Conservation (phyloP, 1,140 invertebrate genomes). For the Saccostrea glomerata region DNA sequence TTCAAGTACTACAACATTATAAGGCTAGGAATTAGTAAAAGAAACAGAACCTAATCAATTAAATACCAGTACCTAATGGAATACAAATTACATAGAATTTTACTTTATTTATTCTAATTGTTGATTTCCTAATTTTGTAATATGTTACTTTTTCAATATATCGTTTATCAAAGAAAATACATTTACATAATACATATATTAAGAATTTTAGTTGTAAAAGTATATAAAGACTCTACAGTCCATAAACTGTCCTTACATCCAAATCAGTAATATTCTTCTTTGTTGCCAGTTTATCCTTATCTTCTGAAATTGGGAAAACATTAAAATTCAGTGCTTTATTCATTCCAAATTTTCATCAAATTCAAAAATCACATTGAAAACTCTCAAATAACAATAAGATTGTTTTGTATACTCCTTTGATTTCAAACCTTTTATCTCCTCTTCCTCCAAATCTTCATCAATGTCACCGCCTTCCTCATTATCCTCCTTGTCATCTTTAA, state of each 20-base stretch:
- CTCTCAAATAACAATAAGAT: no score
- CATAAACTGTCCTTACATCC: slow-evolving; percentile 80
- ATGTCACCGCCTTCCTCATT: slow-evolving; percentile 66
- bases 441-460: slow-evolving; percentile 72
- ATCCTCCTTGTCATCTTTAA: slow-evolving; percentile 52
- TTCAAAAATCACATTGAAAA: no score
- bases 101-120: no score
- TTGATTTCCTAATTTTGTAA: no score
- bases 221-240: not conserved
- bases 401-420: not conserved
- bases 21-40: no score
- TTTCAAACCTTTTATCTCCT: slow-evolving; percentile 66
- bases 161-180: not conserved
- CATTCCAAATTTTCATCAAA: no score
- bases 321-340: no score
- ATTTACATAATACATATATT: not conserved
- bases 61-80: no score
- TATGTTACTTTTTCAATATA: no score
- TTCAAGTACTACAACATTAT: slow-evolving; percentile 67
- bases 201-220: no score
- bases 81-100: no score
- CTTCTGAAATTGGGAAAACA: slow-evolving; percentile 24
- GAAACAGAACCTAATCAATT: no score
- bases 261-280: slow-evolving; percentile 78
- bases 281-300: slow-evolving; percentile 40